Conservation (phyloP, 2,888 invertebrate genomes). For the Bugula neritina region DNA sequence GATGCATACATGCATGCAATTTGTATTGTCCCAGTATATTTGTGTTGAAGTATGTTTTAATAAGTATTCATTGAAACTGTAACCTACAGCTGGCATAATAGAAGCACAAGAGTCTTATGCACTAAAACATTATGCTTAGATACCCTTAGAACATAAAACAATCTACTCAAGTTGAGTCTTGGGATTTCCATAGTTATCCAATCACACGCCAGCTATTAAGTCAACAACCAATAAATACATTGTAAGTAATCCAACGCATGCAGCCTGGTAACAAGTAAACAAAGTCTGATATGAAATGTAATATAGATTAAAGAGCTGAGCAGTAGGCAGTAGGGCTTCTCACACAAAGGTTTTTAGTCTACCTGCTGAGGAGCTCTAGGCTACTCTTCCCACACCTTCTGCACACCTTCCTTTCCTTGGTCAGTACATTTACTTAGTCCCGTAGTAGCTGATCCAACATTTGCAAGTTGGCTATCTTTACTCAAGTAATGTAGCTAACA, state of each 20-base stretch:
- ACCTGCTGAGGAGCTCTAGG: not conserved
- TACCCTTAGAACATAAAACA: too few species aligned
- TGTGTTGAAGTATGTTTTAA: too few species aligned
- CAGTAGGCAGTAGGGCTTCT: not conserved
- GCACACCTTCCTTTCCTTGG: not conserved
- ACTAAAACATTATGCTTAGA: too few species aligned
- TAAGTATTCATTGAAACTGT: too few species aligned
- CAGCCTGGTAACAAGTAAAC: conserved; percentile 26
- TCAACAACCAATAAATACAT: not conserved
- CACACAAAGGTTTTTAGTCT: not conserved
- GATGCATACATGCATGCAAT: too few species aligned
- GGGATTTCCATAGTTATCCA: not conserved
- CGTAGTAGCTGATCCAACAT: too few species aligned
- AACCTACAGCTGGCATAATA: too few species aligned
- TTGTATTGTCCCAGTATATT: too few species aligned
- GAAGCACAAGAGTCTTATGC: too few species aligned
- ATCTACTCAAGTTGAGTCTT: not conserved
- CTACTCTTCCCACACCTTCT: not conserved
- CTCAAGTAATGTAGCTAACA: too few species aligned
- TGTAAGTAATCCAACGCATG: not conserved
- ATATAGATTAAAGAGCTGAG: not conserved
- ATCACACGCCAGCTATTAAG: not conserved
- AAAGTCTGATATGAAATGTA: not conserved
- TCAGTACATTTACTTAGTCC: too few species aligned
- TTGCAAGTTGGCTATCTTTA: too few species aligned